Base-by-base conservation (phyloP, 2,797 vertebrate genomes). In the Gymnothorax javanicus region DNA sequence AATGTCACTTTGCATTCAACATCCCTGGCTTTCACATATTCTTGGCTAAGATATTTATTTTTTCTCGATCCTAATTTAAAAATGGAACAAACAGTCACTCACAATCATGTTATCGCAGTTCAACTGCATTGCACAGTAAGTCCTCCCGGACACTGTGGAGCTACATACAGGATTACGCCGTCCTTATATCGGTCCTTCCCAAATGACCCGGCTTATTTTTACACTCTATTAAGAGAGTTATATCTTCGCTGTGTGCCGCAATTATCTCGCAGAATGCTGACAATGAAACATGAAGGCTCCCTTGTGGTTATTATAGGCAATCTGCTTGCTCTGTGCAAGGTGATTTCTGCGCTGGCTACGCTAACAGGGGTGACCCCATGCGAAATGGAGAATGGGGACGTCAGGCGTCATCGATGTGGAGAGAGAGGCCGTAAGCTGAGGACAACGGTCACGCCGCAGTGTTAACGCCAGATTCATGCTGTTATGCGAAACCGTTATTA, bases 161-260 rank as follows among this genome's bases (percentile, higher is more conserved):
- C 90, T 93, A 93, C 92, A 95, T 94, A 95, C 94, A 94, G 94
- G 94, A 95, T 95, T 94, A 95, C 91, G 92, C 86, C 87, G 59
- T 93, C 94, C 94, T 92, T 92, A 95, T 95, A 95, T 94, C 94
- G 93, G 92, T 91, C 92, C 91, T 92, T 93, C 91, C 93, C 91
- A 92, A 91, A 25, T 50, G 43, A 33, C 85, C 91, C 91, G 90
- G 93, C 93, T 95, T 95, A 94, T 95, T 95, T 95, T 94, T 95
- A 94, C 95, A 94, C 94, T 93, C 93, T 95, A 94, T 95, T 94
- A 95, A 94, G 94, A 93, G 94, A 94, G 94, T 91, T 92, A 95
- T 95, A 94, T 95, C 94, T 94, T 95, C 94, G 95, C 94, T 94
- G 94, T 94, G 94, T 95, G 95, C 94, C 94, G 94, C 94, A 95